phyloP scores from a whole-genome alignment of 2,797 vertebrate genomes.

The Notoglanidium macrostoma region DNA sequence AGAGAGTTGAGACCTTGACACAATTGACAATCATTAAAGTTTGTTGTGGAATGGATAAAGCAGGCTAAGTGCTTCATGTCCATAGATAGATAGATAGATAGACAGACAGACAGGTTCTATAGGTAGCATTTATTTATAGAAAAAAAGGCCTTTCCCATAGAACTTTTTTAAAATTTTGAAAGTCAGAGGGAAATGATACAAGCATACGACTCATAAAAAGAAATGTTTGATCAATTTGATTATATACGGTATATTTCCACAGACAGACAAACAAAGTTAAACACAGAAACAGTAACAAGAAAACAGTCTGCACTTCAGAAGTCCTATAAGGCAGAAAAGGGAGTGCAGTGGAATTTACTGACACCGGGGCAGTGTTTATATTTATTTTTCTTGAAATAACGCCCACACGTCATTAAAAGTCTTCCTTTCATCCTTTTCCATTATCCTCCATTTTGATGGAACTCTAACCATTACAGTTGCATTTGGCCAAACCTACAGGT shows the following conservation, averaged over 20 bases:
- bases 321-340: background rate
- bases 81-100: background rate
- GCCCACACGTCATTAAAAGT: background rate
- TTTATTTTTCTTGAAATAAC: slow-evolving; percentile 15
- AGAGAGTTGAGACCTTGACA: no score
- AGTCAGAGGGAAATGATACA: background rate
- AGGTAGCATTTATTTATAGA: background rate
- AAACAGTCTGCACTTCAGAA: background rate
- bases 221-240: background rate
- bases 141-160: background rate
- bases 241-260: background rate
- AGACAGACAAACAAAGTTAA: background rate
- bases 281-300: no score
- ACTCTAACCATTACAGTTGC: slow-evolving; percentile 3
- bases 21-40: no score
- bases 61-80: no score
- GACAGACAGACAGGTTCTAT: background rate
- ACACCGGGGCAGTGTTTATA: background rate
- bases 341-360: background rate
- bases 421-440: slow-evolving; percentile 25
- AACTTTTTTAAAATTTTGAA: background rate
- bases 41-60: no score
- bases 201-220: no score
- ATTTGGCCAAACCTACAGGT: background rate
- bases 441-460: background rate